These are phyloP conservation scores for Cichladusa arquata DNA, from an alignment of 2,113 vertebrate species.

Conservation along the genomic window DNA sequence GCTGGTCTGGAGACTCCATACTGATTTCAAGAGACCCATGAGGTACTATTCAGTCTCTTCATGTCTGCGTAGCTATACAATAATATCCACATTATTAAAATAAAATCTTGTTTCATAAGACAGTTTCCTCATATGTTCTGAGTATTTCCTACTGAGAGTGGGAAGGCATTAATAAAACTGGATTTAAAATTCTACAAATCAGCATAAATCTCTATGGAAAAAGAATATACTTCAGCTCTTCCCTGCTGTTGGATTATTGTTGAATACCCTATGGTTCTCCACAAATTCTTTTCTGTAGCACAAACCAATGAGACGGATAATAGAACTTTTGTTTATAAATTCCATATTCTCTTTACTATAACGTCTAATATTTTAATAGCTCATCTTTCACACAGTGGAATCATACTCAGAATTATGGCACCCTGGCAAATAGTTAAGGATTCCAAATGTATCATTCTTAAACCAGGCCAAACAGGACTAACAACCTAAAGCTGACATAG, in stretches of 20 bases:
- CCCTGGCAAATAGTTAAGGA: neutral
- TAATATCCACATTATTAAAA: constrained; percentile 49
- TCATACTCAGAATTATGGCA: neutral
- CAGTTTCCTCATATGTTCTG: constrained; percentile 33
- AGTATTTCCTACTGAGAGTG: constrained; percentile 50
- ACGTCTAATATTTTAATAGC: neutral
- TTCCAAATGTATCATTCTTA: neutral
- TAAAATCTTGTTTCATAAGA: constrained; percentile 50
- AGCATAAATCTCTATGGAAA: constrained; percentile 46
- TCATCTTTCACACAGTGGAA: neutral
- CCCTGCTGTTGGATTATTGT: constrained; percentile 8
- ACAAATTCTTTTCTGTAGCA: constrained; percentile 9
- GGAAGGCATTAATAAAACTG: constrained; percentile 52
- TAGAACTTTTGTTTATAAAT: constrained; percentile 26
- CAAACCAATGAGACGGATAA: neutral
- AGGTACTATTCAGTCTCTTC: constrained; percentile 37
- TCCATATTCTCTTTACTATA: neutral
- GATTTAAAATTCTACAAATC: constrained; percentile 56
- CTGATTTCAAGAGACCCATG: constrained; percentile 33
- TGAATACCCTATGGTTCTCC: neutral
- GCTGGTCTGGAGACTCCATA: constrained; percentile 29
- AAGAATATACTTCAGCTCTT: constrained; percentile 39
- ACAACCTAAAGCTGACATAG: neutral
- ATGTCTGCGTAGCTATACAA: constrained; percentile 30
- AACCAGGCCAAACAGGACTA: neutral